Evolutionary conservation across 2,888 invertebrate species (phyloP).

Genomic region (Pecten maximus): DNA sequence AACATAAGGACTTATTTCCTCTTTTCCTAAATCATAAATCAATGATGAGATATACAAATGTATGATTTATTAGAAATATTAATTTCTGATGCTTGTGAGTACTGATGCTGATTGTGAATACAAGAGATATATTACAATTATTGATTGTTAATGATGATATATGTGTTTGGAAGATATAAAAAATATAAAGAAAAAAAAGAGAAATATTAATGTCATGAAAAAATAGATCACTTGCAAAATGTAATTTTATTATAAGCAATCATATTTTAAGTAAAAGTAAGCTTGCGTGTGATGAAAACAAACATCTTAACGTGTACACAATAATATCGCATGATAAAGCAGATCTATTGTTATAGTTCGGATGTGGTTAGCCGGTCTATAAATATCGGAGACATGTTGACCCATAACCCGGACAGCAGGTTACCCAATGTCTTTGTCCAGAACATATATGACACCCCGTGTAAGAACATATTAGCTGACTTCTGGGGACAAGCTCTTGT

Average conservation of each 20-base stretch:
- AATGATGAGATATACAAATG: too few species aligned
- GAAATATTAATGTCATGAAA: too few species aligned
- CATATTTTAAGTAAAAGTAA: neutral
- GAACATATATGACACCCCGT: conserved; percentile 19
- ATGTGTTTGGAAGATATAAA: too few species aligned
- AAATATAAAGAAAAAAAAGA: too few species aligned
- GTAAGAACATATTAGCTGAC: conserved; percentile 9
- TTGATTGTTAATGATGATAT: too few species aligned
- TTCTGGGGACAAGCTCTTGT: neutral
- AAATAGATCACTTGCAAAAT: neutral
- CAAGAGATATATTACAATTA: too few species aligned
- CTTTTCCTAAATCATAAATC: too few species aligned
- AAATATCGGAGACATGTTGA: neutral
- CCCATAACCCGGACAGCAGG: neutral
- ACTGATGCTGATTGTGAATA: too few species aligned
- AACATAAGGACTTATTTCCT: too few species aligned
- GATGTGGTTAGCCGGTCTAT: conserved; percentile 22
- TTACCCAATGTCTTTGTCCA: conserved; percentile 15
- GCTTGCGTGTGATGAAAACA: neutral
- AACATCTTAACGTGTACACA: neutral
- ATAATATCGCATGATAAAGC: conserved; percentile 5
- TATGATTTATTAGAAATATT: too few species aligned
- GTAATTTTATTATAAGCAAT: neutral
- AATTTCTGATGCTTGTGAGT: too few species aligned
- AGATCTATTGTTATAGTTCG: neutral